phyloP scores from a whole-genome alignment of 2,888 invertebrate genomes.

The Ectropis crepuscularia region DNA sequence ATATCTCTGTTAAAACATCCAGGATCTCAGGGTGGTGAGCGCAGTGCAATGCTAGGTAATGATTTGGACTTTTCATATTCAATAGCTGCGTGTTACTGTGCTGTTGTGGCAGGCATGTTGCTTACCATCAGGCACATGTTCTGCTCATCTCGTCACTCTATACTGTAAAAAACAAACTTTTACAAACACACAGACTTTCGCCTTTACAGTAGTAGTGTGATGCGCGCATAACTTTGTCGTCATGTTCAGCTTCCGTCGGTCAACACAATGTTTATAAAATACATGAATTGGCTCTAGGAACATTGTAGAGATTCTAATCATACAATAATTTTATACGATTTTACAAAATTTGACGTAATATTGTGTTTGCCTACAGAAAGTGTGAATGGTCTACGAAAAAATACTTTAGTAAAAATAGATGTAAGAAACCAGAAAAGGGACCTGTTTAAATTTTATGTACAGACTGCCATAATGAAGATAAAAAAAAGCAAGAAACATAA shows the following conservation, averaged over 20 bases:
- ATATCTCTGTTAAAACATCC: too few relatives aligned
- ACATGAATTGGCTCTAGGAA: slow-evolving; percentile 65
- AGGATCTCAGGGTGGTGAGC: too few relatives aligned
- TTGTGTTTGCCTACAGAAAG: slow-evolving; percentile 77
- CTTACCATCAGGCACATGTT: too few relatives aligned
- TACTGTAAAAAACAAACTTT: too few relatives aligned
- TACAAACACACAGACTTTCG: too few relatives aligned
- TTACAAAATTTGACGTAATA: slow-evolving; percentile 45
- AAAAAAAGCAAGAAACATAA: slow-evolving; percentile 52
- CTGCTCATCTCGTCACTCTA: too few relatives aligned
- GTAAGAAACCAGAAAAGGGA: slow-evolving; percentile 64
- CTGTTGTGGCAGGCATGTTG: too few relatives aligned
- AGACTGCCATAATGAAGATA: slow-evolving; percentile 62
- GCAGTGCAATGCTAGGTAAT: too few relatives aligned
- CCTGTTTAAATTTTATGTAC: slow-evolving; percentile 74
- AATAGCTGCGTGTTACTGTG: too few relatives aligned
- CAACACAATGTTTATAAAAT: slow-evolving; percentile 61
- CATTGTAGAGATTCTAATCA: slow-evolving; percentile 45
- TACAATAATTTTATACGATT: slow-evolving; percentile 16
- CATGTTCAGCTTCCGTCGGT: slow-evolving; percentile 49
- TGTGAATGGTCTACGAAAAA: slow-evolving; percentile 60
- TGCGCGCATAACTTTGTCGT: slow-evolving; percentile 13
- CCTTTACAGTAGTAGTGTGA: background rate
- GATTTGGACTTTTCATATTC: too few relatives aligned
- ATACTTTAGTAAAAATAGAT: slow-evolving; percentile 58